A percentile compares a stretch with the other conserved stretches of the same genome.
phyloP scores from a whole-genome alignment of 2,797 vertebrate genomes.

The Helicolenus hilgendorfi region DNA sequence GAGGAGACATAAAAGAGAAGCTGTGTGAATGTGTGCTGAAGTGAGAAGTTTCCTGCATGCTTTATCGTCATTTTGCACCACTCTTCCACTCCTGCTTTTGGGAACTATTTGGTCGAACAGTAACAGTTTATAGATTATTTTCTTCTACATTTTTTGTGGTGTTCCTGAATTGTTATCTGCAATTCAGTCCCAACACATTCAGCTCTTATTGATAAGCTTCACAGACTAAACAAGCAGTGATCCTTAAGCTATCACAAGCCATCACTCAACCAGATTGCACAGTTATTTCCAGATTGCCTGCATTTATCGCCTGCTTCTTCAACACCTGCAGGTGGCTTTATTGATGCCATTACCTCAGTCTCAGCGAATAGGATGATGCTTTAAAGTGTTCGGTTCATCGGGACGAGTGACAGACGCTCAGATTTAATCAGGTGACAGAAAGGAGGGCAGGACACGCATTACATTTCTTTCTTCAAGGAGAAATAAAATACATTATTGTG shows the following conservation, averaged over 20 bases:
- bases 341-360: background rate
- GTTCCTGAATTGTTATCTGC: background rate
- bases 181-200: background rate
- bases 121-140: background rate
- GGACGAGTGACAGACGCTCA: slow-evolving; percentile 35
- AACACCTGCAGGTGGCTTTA: background rate
- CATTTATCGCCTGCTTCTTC: background rate
- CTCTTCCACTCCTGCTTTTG: background rate
- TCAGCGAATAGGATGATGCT: background rate
- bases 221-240: background rate
- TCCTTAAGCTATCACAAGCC: background rate
- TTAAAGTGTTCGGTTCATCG: background rate
- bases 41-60: background rate
- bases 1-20: background rate
- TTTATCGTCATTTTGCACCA: background rate
- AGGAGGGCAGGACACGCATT: background rate
- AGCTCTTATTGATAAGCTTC: slow-evolving; percentile 6
- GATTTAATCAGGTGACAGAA: slow-evolving; percentile 7
- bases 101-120: background rate
- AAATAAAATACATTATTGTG: background rate
- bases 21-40: background rate
- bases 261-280: background rate
- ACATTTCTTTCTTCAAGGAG: background rate
- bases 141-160: background rate
- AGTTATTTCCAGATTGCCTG: background rate